A percentile compares a stretch with the other conserved stretches of the same genome.
phyloP scores from a whole-genome alignment of 2,113 vertebrate genomes.

The Labeo catla region DNA sequence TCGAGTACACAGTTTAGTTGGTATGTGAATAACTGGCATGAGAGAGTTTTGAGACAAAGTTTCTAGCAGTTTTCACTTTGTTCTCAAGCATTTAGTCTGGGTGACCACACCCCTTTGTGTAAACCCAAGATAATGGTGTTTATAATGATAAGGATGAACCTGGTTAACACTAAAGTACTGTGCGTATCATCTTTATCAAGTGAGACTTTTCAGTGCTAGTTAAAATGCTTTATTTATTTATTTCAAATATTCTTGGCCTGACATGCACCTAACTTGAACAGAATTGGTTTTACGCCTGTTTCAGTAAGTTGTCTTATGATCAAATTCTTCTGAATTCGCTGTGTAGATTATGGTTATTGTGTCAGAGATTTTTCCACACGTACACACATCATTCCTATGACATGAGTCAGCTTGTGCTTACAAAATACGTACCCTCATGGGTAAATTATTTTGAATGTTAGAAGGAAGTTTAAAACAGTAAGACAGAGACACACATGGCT shows the following conservation, averaged over 20 bases:
- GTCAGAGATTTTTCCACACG: neutral
- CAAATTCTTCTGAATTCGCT: neutral
- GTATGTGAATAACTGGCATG: neutral
- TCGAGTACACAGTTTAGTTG: neutral
- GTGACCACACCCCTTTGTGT: constrained; percentile 62
- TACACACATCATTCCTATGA: neutral
- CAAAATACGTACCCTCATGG: neutral
- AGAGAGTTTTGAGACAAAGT: neutral
- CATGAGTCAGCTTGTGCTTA: neutral
- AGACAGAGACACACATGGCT: neutral
- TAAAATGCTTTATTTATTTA: neutral
- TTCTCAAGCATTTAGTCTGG: neutral
- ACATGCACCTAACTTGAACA: neutral
- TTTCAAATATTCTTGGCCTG: neutral
- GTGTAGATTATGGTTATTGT: neutral
- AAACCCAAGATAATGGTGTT: constrained; percentile 60
- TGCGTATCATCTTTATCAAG: neutral
- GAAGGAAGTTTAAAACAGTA: neutral
- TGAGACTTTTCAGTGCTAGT: neutral
- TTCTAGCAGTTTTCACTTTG: neutral
- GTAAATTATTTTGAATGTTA: neutral
- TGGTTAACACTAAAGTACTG: neutral
- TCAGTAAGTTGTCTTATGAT: neutral
- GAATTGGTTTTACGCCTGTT: neutral
- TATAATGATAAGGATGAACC: constrained; percentile 23